Percentiles rank a stretch among this genome's conserved stretches.
These are phyloP conservation scores for Lingula anatina DNA, from an alignment of 2,888 invertebrate species.

Conservation along the genomic window DNA sequence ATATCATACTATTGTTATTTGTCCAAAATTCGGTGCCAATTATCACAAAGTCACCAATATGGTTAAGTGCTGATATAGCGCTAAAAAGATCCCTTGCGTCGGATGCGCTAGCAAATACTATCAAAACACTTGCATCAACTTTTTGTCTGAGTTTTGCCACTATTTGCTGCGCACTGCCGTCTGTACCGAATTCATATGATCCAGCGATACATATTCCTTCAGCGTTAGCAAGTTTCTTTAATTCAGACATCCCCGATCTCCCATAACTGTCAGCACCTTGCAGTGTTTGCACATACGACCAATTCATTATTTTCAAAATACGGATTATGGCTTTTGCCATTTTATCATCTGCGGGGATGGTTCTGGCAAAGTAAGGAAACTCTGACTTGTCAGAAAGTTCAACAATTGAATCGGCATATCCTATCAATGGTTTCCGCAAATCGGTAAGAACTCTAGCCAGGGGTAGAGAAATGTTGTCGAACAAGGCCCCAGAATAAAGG, in stretches of 20 bases:
- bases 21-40: too few species aligned
- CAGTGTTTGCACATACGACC: slow-evolving; percentile 52
- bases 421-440: slow-evolving; percentile 56
- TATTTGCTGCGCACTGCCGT: slow-evolving; percentile 23
- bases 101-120: too few species aligned
- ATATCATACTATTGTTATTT: too few species aligned
- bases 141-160: too few species aligned
- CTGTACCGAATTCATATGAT: slow-evolving; percentile 34
- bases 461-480: slow-evolving; percentile 18
- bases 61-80: too few species aligned
- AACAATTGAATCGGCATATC: slow-evolving; percentile 22
- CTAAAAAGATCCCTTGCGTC: too few species aligned
- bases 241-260: too few species aligned
- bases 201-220: slow-evolving; percentile 32
- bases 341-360: slow-evolving; percentile 19
- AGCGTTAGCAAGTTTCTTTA: slow-evolving; percentile 16
- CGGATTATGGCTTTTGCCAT: slow-evolving; percentile 38
- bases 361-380: slow-evolving; percentile 26
- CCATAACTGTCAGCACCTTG: too few species aligned
- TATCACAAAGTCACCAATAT: too few species aligned
- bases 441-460: slow-evolving; percentile 54
- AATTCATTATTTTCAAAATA: slow-evolving; percentile 44
- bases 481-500: slow-evolving; percentile 29
- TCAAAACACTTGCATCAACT: too few species aligned
- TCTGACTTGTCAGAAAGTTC: slow-evolving; percentile 16